phyloP scores from a whole-genome alignment of 2,797 vertebrate species.

The Sciurus vulgaris region DNA sequence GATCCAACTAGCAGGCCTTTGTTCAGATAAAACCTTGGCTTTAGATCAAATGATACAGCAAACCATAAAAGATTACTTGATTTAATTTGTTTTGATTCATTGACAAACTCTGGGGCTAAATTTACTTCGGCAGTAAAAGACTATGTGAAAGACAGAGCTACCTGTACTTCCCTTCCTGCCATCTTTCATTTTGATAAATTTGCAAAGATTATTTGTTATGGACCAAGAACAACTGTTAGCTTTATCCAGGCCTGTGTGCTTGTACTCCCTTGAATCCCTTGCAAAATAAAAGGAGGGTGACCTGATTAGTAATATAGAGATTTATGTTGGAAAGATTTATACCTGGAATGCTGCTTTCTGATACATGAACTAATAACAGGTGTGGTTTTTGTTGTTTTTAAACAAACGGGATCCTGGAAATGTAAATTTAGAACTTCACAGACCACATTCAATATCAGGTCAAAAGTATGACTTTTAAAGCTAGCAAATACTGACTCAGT shows the following conservation, averaged over 20 bases:
- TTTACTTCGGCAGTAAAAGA: constrained; percentile 25
- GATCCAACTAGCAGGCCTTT: background rate
- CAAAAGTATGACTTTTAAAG: no score
- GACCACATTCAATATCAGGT: no score
- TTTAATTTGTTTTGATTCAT: constrained; percentile 7
- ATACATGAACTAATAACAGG: constrained; percentile 26
- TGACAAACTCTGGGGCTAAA: background rate
- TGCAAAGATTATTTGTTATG: constrained; percentile 19
- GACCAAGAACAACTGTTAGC: background rate
- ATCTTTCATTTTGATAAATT: constrained; percentile 56
- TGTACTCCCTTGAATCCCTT: background rate
- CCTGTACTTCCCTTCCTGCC: background rate
- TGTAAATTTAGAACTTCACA: no score
- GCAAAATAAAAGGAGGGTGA: background rate
- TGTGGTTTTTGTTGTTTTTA: no score
- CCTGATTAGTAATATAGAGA: constrained; percentile 31
- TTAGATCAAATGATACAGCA: constrained; percentile 29
- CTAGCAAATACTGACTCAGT: no score
- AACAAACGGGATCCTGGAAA: no score
- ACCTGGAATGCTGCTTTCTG: constrained; percentile 52
- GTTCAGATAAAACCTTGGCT: constrained; percentile 16
- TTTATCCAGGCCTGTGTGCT: constrained; percentile 12
- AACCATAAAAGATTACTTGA: background rate
- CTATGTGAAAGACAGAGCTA: background rate
- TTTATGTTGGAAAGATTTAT: constrained; percentile 29